phyloP scores from a whole-genome alignment of 2,113 vertebrate species.

The Neomonachus schauinslandi region DNA sequence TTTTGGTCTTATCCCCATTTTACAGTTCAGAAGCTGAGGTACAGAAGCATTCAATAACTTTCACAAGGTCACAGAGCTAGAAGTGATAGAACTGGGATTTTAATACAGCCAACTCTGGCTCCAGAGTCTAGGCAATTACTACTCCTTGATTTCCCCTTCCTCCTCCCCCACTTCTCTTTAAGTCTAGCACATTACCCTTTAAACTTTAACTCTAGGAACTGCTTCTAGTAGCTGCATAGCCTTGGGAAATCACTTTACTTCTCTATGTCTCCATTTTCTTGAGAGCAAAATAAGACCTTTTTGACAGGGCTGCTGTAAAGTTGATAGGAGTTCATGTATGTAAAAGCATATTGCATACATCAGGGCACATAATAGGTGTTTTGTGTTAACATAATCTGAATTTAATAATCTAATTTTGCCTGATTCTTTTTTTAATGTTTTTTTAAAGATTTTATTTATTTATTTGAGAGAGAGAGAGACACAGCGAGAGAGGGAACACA shows the following conservation, averaged over 20 bases:
- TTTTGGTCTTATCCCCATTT: background rate
- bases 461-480: too few relatives aligned
- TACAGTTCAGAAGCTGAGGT: background rate
- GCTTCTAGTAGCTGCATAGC: background rate
- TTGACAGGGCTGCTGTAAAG: background rate
- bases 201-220: background rate
- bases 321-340: background rate
- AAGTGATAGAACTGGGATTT: background rate
- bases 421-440: background rate
- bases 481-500: too few relatives aligned
- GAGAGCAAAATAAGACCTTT: background rate
- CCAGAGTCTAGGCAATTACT: background rate
- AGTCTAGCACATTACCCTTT: background rate
- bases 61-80: background rate
- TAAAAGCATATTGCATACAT: constrained; percentile 11
- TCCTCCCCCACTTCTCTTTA: background rate
- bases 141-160: background rate
- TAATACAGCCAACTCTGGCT: background rate
- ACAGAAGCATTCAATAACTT: background rate
- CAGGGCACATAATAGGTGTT: background rate
- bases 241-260: background rate
- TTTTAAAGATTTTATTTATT: too few relatives aligned
- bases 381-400: constrained; percentile 4
- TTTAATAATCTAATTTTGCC: background rate
- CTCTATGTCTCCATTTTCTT: background rate